Base-by-base conservation (phyloP, 2,888 invertebrate species). In the Synergus gifuensis region DNA sequence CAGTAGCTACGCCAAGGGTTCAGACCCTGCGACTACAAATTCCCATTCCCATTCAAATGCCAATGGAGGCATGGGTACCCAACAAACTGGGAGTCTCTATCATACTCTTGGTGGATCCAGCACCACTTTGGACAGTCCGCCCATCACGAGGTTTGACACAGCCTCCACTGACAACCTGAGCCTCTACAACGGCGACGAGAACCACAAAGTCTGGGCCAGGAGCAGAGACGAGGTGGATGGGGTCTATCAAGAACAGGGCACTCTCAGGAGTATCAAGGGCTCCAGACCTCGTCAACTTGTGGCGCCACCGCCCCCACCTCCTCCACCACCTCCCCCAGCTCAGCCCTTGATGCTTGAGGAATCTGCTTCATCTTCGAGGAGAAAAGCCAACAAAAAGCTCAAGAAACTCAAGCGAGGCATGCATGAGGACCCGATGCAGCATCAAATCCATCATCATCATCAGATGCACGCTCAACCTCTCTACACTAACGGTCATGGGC, bases 181-280 rank as follows among this genome's bases (percentile, higher is more conserved):
- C 83, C 95, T 96, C 79, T 98, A 96, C 92, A 98, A 98, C 89
- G 98, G 97, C 0, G 97, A 98, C 89, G 98, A 98, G 92, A 98
- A 98, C 91, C 98, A 98, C 92, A 98, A 98, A 92, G 96, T 98
- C 62, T 98, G 98, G 98, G 96, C 96, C 2, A 97, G 97, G 11
- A 95, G 95, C 42, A 94, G 95, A 46, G 96, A 97, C 90, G 95
- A 96, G 79, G 93, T 96, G 49, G 96, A 96, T 83, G 95, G 93
- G 36, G 93, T 94, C 81, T 97, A 97, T 88, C 97, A 97, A 66
- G 91, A 92, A 73, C 88, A 89, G 58, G 92, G 92, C 54, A 94
- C 94, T 0, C 88, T 94, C 77, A 91, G 93, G 69, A 94, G 94
- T 82, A 92, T 92, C 36, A 91, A 93, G 44, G 92, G 93, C 1